A percentile compares a stretch with the other conserved stretches of the same genome.
Evolutionary conservation across 2,888 invertebrate species (phyloP).

Genomic region (Neoscelio sp.): DNA sequence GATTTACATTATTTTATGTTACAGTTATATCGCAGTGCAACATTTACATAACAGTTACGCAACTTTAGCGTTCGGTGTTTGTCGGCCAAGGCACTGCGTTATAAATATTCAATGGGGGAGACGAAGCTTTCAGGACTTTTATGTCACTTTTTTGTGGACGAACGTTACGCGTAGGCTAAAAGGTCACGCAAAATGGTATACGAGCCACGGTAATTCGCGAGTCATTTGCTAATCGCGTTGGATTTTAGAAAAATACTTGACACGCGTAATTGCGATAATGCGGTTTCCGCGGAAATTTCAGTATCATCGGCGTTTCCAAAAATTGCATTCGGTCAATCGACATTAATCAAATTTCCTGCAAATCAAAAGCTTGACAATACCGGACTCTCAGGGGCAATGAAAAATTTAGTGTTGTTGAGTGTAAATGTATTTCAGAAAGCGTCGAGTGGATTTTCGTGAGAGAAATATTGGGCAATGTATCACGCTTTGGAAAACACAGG

Average conservation of each 20-base stretch:
- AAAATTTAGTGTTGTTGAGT: slow-evolving; percentile 46
- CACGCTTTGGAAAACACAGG: slow-evolving; percentile 46
- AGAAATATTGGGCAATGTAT: slow-evolving; percentile 59
- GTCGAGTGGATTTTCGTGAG: slow-evolving; percentile 45
- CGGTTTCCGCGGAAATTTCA: slow-evolving; percentile 9
- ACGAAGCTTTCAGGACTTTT: slow-evolving; percentile 27
- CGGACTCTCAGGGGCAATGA: slow-evolving; percentile 44
- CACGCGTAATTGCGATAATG: slow-evolving; percentile 39
- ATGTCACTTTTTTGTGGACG: neutral
- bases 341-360: slow-evolving; percentile 52
- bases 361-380: slow-evolving; percentile 29
- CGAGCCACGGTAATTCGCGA: too few relatives aligned
- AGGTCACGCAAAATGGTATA: slow-evolving; percentile 4
- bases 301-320: neutral
- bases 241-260: slow-evolving; percentile 4
- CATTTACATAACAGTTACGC: slow-evolving; percentile 60
- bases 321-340: slow-evolving; percentile 50
- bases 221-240: neutral
- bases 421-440: slow-evolving; percentile 49
- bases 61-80: slow-evolving; percentile 43
- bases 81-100: slow-evolving; percentile 21
- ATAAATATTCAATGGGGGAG: slow-evolving; percentile 53
- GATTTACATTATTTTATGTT: slow-evolving; percentile 48
- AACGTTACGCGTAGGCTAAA: slow-evolving; percentile 2
- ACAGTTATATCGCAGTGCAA: slow-evolving; percentile 36